These are phyloP conservation scores for Empis stercorea DNA, from an alignment of 2,888 invertebrate genomes.

Conservation along the genomic window DNA sequence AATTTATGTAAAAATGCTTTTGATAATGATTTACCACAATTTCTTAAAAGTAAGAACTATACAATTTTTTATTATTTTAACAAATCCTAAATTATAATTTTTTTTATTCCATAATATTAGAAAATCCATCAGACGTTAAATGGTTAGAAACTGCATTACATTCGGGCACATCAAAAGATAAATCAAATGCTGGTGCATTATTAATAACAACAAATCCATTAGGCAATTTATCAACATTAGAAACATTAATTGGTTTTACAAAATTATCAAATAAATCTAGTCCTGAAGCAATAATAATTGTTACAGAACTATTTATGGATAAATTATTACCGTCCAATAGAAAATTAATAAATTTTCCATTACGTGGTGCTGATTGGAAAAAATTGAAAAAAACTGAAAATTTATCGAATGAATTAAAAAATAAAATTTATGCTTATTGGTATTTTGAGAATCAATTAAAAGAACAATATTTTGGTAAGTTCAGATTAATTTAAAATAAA, in stretches of 20 bases:
- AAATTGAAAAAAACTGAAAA: constrained; percentile 22
- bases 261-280: constrained; percentile 34
- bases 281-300: constrained; percentile 26
- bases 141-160: constrained; percentile 35
- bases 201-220: constrained; percentile 34
- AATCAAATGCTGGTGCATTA: constrained; percentile 34
- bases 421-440: constrained; percentile 63
- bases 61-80: not conserved
- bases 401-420: constrained; percentile 45
- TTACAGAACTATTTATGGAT: constrained; percentile 32
- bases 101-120: too few species aligned
- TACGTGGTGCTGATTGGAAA: constrained; percentile 34
- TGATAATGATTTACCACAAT: constrained; percentile 23
- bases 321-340: constrained; percentile 30
- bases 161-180: constrained; percentile 35
- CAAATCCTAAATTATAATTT: too few species aligned
- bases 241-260: constrained; percentile 28
- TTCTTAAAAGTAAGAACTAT: constrained; percentile 23
- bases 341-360: constrained; percentile 27
- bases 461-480: constrained; percentile 52
- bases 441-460: constrained; percentile 82
- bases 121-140: constrained; percentile 31
- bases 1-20: constrained; percentile 28
- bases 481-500: not conserved
- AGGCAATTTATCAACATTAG: constrained; percentile 29